A percentile compares a stretch with the other conserved stretches of the same genome.
phyloP scores from a whole-genome alignment of 2,797 vertebrate genomes.

The Simalia tracyae region DNA sequence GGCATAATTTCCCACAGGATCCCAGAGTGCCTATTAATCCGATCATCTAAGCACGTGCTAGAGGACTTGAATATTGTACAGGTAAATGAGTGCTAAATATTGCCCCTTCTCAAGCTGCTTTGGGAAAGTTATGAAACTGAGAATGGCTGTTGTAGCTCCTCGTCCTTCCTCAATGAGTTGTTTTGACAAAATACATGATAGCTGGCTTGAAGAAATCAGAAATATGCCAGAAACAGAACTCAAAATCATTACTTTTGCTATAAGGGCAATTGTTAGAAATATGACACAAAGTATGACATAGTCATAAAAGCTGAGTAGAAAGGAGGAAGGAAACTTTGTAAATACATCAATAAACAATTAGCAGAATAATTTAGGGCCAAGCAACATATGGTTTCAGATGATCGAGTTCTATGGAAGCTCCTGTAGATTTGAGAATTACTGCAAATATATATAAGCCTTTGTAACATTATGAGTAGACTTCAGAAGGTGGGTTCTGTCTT shows the following conservation, averaged over 20 bases:
- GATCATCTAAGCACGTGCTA: constrained; percentile 21
- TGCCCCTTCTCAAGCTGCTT: neutral
- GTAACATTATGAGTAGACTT: neutral
- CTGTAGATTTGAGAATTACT: neutral
- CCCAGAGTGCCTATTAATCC: constrained; percentile 24
- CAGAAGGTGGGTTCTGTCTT: neutral
- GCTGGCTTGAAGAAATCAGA: neutral
- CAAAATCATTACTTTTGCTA: constrained; percentile 27
- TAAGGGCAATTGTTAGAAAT: neutral
- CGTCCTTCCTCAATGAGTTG: constrained; percentile 3
- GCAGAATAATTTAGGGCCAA: neutral
- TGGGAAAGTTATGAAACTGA: neutral
- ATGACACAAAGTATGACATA: neutral
- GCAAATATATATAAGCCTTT: neutral
- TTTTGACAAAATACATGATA: neutral
- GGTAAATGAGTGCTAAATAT: constrained; percentile 20
- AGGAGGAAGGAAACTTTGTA: neutral
- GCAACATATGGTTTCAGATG: neutral
- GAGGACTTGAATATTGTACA: constrained; percentile 6
- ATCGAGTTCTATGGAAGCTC: neutral
- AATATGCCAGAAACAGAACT: constrained; percentile 2
- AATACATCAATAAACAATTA: neutral
- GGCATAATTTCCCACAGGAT: constrained; percentile 42
- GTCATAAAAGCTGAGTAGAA: neutral
- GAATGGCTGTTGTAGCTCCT: neutral